phyloP scores from a whole-genome alignment of 2,113 vertebrate genomes.

The Zosterops lateralis region DNA sequence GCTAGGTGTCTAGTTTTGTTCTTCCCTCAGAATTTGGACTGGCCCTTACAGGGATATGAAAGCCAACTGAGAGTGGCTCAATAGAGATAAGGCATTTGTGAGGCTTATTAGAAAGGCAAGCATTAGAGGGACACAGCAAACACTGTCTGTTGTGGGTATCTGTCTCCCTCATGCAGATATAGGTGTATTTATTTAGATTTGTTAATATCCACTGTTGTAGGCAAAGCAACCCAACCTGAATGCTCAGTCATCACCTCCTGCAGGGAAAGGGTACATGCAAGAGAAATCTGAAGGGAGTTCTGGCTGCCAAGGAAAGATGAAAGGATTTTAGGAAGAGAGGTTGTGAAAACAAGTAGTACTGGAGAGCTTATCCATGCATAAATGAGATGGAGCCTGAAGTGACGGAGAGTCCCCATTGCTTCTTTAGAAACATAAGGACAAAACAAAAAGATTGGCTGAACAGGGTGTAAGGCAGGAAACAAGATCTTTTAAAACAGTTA shows the following conservation, averaged over 20 bases:
- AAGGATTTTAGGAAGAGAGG: slow-evolving; percentile 19
- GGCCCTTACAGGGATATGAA: neutral
- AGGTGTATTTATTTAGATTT: neutral
- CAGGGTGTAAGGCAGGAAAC: neutral
- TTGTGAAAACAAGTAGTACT: slow-evolving; percentile 27
- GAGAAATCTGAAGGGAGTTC: neutral
- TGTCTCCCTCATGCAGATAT: neutral
- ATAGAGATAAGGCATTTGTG: neutral
- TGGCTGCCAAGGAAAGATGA: slow-evolving; percentile 19
- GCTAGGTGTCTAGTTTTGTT: neutral
- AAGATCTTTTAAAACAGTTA: neutral
- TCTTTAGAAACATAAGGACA: neutral
- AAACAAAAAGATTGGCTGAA: neutral
- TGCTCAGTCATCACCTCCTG: neutral
- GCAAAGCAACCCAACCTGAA: neutral
- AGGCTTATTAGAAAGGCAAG: neutral
- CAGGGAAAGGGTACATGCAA: neutral
- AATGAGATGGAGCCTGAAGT: slow-evolving; percentile 21
- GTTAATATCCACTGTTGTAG: neutral
- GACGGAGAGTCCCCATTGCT: neutral
- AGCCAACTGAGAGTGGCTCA: neutral
- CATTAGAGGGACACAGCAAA: neutral
- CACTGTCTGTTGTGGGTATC: neutral
- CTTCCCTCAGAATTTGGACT: neutral
- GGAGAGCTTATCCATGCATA: slow-evolving; percentile 30